phyloP scores from a whole-genome alignment of 2,888 invertebrate species.

The Dastarcus helophoroides region DNA sequence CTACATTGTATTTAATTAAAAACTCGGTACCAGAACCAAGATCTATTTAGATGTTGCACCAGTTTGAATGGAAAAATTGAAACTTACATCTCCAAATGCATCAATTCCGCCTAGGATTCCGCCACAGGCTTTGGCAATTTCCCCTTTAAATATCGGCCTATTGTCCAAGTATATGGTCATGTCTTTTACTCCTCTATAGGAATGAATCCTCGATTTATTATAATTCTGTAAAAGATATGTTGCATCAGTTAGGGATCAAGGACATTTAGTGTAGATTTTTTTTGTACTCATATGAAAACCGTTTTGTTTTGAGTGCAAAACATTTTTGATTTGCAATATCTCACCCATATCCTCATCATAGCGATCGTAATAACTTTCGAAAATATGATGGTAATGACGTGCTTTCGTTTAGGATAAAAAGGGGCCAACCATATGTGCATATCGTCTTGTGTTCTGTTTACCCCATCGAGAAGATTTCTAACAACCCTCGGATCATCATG shows the following conservation, averaged over 20 bases:
- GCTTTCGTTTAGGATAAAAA: slow-evolving; percentile 46
- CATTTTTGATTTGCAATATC: slow-evolving; percentile 15
- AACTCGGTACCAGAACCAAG: too few relatives aligned
- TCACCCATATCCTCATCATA: slow-evolving; percentile 60
- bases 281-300: neutral
- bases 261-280: neutral
- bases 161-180: slow-evolving; percentile 60
- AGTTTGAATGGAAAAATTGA: too few relatives aligned
- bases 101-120: slow-evolving; percentile 57
- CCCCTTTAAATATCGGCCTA: slow-evolving; percentile 62
- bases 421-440: slow-evolving; percentile 66
- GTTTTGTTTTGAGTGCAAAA: slow-evolving; percentile 3
- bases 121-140: slow-evolving; percentile 69
- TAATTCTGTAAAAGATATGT: slow-evolving; percentile 56
- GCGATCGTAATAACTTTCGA: slow-evolving; percentile 44
- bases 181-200: slow-evolving; percentile 63
- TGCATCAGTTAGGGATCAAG: neutral
- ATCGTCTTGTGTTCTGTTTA: slow-evolving; percentile 65
- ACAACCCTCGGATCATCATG: slow-evolving; percentile 50
- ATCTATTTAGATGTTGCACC: too few relatives aligned
- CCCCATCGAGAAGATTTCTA: slow-evolving; percentile 56
- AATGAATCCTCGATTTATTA: slow-evolving; percentile 78
- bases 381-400: slow-evolving; percentile 51
- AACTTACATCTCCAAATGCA: slow-evolving; percentile 58
- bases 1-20: too few relatives aligned